Base-by-base conservation (phyloP, 2,113 vertebrate species). In the Trematomus loennbergii region DNA sequence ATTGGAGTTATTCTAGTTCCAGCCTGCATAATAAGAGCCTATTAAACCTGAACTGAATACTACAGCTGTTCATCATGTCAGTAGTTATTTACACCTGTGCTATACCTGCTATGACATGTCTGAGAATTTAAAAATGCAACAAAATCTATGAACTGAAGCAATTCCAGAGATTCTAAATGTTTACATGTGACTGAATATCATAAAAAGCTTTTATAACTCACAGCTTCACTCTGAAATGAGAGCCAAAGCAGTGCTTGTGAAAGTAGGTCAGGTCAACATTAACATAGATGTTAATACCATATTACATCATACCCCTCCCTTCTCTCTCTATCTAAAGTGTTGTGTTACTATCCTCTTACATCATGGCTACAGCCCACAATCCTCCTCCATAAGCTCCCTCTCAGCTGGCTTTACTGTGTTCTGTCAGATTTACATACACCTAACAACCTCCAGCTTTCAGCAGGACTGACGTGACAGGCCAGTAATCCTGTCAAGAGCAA, bases 401-500 rank as follows among this genome's bases (percentile, higher is more conserved):
- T 43, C 36, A 49, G 22, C 33, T 53, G 50, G 20, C 18, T 36
- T 57, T 20, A 20, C 9, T 12, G 22, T 63, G 57, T 0, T 63
- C 60, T 48, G 55, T 70, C 66, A 78, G 54, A 70, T 3, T 72
- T 16, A 52, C 75, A 79, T 1, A 54, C 20, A 9, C 57, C 10
- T 0, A 45, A 58, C 49, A 58, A 72, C 68, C 9, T 29, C 0
- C 53, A 63, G 74, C 58, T 67, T 36, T 79, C 61, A 5, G 60
- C 5, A 46, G 36, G 25, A 76, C 15, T 67, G 72, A 72, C 46
- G 36, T 46, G 25, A 78, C 17, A 62, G 78, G 3, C 8, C 52
- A 50, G 5, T 89, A 91, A 93, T 88, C 84, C 82, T 66, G 82
- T 69, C 82, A 74, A 22, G 43, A 72, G 73, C 75, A 57, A 46